Conservation (phyloP, 2,797 vertebrate species). For the Netta rufina region DNA sequence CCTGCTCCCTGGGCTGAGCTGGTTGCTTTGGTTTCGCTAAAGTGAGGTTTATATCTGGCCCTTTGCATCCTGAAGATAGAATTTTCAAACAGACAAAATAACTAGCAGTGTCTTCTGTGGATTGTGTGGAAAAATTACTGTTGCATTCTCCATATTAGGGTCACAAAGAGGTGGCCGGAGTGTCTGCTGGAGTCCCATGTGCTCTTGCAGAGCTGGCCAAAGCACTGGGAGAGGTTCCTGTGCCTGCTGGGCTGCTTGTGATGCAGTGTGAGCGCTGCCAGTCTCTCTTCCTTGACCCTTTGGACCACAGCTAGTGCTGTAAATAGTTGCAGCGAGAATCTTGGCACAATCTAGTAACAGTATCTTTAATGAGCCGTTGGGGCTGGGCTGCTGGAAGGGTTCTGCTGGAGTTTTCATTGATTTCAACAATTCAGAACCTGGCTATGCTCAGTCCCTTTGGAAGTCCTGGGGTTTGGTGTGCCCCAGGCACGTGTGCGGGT, state of each 20-base stretch:
- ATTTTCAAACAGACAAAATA: neutral
- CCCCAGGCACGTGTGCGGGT: neutral
- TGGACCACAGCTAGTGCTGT: neutral
- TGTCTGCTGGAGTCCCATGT: neutral
- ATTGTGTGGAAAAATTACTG: rapidly evolving
- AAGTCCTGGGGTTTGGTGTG: neutral
- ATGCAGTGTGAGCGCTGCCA: neutral
- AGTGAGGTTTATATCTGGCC: neutral
- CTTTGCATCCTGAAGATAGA: neutral
- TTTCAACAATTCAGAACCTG: neutral
- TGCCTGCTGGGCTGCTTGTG: neutral
- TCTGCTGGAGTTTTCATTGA: neutral
- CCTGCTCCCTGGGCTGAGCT: too few relatives aligned
- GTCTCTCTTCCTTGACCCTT: neutral
- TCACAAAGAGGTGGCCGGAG: neutral
- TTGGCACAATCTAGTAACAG: neutral
- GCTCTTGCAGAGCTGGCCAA: neutral
- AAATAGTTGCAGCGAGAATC: neutral
- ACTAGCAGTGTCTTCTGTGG: too few relatives aligned
- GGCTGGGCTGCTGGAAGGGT: neutral
- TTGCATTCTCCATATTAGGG: neutral
- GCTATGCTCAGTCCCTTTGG: neutral
- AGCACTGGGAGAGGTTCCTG: neutral
- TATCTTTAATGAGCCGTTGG: neutral
- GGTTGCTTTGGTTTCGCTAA: neutral